Conservation (phyloP, 1,140 invertebrate species). For the Drosophila sp. region DNA sequence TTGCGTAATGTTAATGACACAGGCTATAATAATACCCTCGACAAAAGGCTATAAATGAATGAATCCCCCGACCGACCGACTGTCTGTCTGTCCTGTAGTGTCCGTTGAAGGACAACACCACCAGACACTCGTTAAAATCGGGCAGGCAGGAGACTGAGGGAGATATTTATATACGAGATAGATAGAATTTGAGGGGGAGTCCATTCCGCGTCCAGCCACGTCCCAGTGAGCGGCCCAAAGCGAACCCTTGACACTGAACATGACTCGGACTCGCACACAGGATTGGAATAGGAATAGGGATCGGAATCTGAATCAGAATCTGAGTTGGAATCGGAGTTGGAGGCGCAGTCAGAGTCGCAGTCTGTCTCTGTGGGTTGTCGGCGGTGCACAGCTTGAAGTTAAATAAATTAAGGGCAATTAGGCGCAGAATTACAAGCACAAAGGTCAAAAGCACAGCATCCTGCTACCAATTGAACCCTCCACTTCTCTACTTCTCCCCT, state of each 20-base stretch:
- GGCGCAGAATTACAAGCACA: conserved; percentile 70
- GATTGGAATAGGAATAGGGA: not conserved
- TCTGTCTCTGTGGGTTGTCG: not conserved
- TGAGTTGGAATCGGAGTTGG: not conserved
- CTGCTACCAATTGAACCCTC: conserved; percentile 14
- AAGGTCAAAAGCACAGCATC: conserved; percentile 53
- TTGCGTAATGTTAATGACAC: conserved; percentile 21
- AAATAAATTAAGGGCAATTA: conserved; percentile 82
- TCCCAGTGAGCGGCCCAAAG: conserved; percentile 62
- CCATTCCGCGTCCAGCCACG: conserved; percentile 25
- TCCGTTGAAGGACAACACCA: not conserved
- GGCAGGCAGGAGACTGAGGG: not conserved
- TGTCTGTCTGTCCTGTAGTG: conserved; percentile 9
- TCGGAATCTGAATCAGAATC: not conserved
- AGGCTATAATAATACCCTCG: not conserved
- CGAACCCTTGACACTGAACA: conserved; percentile 66
- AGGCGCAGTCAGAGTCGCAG: not conserved
- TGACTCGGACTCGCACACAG: not conserved
- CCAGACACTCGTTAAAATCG: conserved; percentile 59
- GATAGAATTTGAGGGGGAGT: not conserved
- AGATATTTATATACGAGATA: conserved; percentile 11
- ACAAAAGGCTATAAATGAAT: conserved; percentile 6
- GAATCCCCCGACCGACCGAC: too few species aligned
- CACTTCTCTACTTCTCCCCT: not conserved
- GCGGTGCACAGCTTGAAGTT: conserved; percentile 75